Evolutionary conservation across 2,888 invertebrate species (phyloP), one percentile per base, ranked within the genome.

Genomic region (Aelia acuminata): DNA sequence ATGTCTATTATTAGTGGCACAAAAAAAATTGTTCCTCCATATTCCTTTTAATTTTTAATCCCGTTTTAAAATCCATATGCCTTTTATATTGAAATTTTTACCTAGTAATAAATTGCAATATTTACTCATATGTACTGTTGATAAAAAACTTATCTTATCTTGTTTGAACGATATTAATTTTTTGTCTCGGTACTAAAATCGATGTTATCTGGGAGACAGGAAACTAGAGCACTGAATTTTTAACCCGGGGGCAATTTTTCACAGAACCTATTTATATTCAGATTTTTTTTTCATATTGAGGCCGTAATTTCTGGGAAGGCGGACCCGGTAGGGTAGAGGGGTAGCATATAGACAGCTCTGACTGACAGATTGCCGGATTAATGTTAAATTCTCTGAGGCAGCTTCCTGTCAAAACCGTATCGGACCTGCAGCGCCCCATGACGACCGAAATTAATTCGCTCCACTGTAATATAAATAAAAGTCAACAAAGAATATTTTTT

Each of bases 321-420:
- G n/a, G n/a, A n/a, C n/a, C n/a, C n/a, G n/a, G n/a, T 1, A 13
- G 5, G 3, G 15, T 7, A 7, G 3, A 4, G 0, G 43, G 11
- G 39, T 43, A n/a, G 80, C 43, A 47, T 80, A 80, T 43, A 80
- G 80, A 80, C 80, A 47, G 80, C 43, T 15, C 5, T 80, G 80
- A 80, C 80, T 80, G 43, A 80, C 80, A 80, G 80, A 80, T 43
- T 47, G 43, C 80, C 80, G 43, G 80, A 80, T 80, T 80, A 43
- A 80, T n/a, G n/a, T 80, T 80, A 80, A 80, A 80, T 80, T 47
- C 39, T 47, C 80, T 43, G n/a, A 70, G 63, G 31, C 18, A 70
- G 18, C 5, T 3, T 35, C 35, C 31, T 70, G 63, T 35, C 63
- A 70, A 70, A 70, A 70, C 63, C 63, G 31, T 70, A 70, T 70